Conservation (phyloP, 2,797 vertebrate genomes). For the Myotis pilosus region DNA sequence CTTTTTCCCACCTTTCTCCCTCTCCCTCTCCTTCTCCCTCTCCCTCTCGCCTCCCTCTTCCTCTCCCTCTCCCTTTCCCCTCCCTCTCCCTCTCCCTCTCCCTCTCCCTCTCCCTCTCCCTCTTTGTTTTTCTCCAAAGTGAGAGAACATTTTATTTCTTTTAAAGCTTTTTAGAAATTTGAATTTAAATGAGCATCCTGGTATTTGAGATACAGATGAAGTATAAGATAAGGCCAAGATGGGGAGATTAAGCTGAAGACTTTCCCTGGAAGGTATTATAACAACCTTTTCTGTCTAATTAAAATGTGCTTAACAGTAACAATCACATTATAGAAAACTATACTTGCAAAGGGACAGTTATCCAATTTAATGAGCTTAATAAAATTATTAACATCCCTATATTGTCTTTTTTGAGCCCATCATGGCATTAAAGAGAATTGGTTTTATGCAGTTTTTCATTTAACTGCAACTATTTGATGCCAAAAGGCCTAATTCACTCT, state of each 20-base stretch:
- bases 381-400: not conserved
- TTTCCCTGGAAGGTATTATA: not conserved
- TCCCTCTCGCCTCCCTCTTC: not conserved
- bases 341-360: not conserved
- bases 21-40: too few relatives aligned
- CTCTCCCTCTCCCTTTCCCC: too few relatives aligned
- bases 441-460: not conserved
- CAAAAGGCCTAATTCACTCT: not conserved
- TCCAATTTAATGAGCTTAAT: not conserved
- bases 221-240: not conserved
- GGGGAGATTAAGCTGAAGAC: not conserved
- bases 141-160: not conserved
- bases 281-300: conserved; percentile 3
- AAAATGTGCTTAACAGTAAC: conserved; percentile 14
- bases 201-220: not conserved
- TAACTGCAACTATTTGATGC: not conserved
- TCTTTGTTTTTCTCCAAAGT: not conserved
- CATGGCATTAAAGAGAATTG: not conserved
- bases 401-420: not conserved
- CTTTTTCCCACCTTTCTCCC: rapidly evolving
- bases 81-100: not conserved
- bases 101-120: rapidly evolving
- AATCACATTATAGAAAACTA: not conserved
- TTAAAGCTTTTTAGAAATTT: conserved; percentile 3
- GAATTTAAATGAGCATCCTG: not conserved